A percentile compares a stretch with the other conserved stretches of the same genome.
Evolutionary conservation across 53 echinoderm and acorn worm genomes (phyloP).

Genomic region (Patiria pectinifera): DNA sequence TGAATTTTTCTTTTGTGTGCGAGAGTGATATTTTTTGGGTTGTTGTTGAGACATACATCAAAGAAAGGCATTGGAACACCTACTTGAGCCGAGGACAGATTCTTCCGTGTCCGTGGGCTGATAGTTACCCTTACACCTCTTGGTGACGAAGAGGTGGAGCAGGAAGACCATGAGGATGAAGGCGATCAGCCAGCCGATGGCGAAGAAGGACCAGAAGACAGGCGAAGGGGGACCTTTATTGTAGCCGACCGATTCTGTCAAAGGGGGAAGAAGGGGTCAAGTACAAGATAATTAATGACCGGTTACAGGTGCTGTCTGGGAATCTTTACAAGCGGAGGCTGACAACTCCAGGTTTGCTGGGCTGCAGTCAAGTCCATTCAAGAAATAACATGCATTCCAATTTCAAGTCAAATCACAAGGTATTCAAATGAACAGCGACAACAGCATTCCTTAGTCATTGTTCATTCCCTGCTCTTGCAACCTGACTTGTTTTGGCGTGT

Average conservation of each 20-base stretch:
- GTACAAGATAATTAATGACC: neutral
- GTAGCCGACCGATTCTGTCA: slow-evolving; percentile 40
- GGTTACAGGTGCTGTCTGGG: neutral
- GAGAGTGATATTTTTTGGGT: neutral
- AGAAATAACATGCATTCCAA: no score
- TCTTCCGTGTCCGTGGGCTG: slow-evolving; percentile 85
- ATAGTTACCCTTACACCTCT: slow-evolving; percentile 93
- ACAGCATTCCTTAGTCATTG: no score
- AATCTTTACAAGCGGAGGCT: no score
- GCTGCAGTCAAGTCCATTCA: no score
- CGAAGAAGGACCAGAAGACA: slow-evolving; percentile 76
- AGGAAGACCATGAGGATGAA: slow-evolving; percentile 79
- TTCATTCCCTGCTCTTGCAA: no score
- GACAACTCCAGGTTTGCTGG: no score
- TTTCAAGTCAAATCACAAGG: no score
- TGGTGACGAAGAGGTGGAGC: slow-evolving; percentile 76
- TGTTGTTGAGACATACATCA: slow-evolving; percentile 34
- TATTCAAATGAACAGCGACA: no score
- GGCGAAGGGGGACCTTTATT: neutral
- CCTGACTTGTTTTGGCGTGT: no score
- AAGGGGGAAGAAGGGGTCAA: slow-evolving; percentile 11
- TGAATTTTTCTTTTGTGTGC: neutral
- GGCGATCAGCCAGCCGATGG: slow-evolving; percentile 79
- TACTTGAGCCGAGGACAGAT: slow-evolving; percentile 92
- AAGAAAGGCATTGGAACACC: slow-evolving; percentile 71